Percentiles rank a stretch among this genome's conserved stretches.
These are phyloP conservation scores for Agapetus fuscipes DNA, from an alignment of 2,888 invertebrate genomes.

Conservation along the genomic window DNA sequence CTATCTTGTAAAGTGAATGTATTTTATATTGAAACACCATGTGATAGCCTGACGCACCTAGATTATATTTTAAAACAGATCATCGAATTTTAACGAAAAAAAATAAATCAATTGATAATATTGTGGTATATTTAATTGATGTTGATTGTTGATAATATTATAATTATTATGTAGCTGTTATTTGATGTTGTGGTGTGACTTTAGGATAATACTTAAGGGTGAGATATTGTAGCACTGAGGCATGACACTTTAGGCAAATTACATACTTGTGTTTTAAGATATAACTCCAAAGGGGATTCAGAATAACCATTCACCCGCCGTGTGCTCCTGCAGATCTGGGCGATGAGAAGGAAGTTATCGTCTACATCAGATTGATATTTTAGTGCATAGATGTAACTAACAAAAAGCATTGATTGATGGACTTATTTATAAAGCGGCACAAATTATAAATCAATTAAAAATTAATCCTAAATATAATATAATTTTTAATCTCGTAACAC, in stretches of 20 bases:
- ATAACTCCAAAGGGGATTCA: too few species aligned
- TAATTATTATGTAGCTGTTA: slow-evolving; percentile 48
- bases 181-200: slow-evolving; percentile 50
- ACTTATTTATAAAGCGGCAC: slow-evolving; percentile 7
- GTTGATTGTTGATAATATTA: slow-evolving; percentile 51
- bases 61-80: slow-evolving; percentile 16
- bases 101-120: slow-evolving; percentile 11
- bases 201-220: slow-evolving; percentile 21
- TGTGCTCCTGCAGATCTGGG: too few species aligned
- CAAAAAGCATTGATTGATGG: too few species aligned
- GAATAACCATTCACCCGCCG: too few species aligned
- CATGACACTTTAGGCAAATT: neutral
- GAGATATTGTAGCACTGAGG: slow-evolving; percentile 11
- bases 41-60: slow-evolving; percentile 22
- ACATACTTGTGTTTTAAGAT: too few species aligned
- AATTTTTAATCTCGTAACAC: too few species aligned
- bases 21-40: slow-evolving; percentile 17
- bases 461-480: too few species aligned
- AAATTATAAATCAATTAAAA: too few species aligned
- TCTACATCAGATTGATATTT: too few species aligned
- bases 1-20: slow-evolving; percentile 13
- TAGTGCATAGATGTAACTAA: too few species aligned
- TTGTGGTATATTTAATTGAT: slow-evolving; percentile 42
- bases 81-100: slow-evolving; percentile 19
- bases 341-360: too few species aligned